Conservation (phyloP, 2,888 invertebrate genomes). For the Epinotia nisella region DNA sequence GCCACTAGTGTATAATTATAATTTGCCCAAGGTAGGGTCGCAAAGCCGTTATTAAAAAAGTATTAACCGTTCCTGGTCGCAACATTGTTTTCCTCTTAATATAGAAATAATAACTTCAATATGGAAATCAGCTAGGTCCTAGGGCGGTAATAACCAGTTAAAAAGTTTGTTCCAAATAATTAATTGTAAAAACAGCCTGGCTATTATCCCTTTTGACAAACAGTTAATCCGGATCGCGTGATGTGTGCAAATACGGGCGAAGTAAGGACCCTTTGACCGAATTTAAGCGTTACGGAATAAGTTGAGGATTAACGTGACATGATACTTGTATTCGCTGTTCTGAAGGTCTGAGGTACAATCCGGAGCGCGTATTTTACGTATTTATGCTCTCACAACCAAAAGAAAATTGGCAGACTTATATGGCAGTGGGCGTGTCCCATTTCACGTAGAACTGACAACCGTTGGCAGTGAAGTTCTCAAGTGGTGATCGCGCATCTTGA, state of each 20-base stretch:
- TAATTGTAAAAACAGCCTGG: conserved; percentile 21
- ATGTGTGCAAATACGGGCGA: conserved; percentile 11
- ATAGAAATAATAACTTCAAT: background rate
- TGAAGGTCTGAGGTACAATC: background rate
- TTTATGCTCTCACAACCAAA: background rate
- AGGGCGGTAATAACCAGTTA: conserved; percentile 1
- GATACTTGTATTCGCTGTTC: background rate
- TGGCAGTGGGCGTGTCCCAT: too few relatives aligned
- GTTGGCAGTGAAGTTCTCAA: too few relatives aligned
- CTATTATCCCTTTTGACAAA: conserved; percentile 28
- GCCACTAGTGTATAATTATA: background rate
- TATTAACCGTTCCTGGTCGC: conserved; percentile 4
- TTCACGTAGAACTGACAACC: too few relatives aligned
- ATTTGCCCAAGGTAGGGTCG: background rate
- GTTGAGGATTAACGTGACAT: background rate
- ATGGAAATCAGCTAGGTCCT: background rate
- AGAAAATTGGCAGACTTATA: too few relatives aligned
- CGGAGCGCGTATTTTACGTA: background rate
- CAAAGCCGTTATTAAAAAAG: conserved; percentile 2
- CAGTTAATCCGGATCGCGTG: conserved; percentile 28
- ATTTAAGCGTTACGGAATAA: conserved; percentile 1
- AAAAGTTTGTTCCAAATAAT: conserved; percentile 13
- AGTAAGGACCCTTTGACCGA: conserved; percentile 1
- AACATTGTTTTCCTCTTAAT: background rate
- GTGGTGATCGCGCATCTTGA: too few relatives aligned